Evolutionary conservation across 2,888 invertebrate genomes (phyloP).

Genomic region (Amphipoea lucens): DNA sequence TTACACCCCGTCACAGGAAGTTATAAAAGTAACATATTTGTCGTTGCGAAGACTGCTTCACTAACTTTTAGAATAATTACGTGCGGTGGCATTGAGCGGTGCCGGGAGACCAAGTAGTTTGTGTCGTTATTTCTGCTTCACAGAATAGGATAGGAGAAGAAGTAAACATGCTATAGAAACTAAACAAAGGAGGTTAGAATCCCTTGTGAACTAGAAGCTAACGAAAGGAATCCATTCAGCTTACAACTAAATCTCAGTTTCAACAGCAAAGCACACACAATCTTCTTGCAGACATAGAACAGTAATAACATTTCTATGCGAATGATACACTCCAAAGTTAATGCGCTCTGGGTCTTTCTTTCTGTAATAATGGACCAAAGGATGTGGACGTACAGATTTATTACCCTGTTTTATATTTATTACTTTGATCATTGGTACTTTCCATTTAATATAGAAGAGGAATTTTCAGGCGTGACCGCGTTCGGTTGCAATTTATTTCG

Average conservation of each 20-base stretch:
- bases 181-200: neutral
- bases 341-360: conserved; percentile 64
- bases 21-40: conserved; percentile 60
- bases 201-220: conserved; percentile 19
- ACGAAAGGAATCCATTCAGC: conserved; percentile 30
- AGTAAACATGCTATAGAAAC: conserved; percentile 10
- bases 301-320: conserved; percentile 55
- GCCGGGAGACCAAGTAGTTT: conserved; percentile 6
- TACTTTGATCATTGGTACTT: conserved; percentile 67
- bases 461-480: conserved; percentile 61
- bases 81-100: conserved; percentile 29
- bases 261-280: conserved; percentile 42
- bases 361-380: conserved; percentile 65
- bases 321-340: conserved; percentile 66
- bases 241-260: conserved; percentile 48
- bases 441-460: conserved; percentile 64
- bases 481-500: conserved; percentile 54
- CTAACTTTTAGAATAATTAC: conserved; percentile 53
- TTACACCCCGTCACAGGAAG: conserved; percentile 53
- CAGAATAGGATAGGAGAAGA: neutral
- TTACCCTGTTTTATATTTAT: conserved; percentile 67
- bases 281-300: conserved; percentile 34
- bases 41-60: conserved; percentile 31
- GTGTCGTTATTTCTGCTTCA: conserved; percentile 18
- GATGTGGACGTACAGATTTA: conserved; percentile 68